Evolutionary conservation across 2,888 invertebrate genomes (phyloP).

Genomic region (Artemia sinica): DNA sequence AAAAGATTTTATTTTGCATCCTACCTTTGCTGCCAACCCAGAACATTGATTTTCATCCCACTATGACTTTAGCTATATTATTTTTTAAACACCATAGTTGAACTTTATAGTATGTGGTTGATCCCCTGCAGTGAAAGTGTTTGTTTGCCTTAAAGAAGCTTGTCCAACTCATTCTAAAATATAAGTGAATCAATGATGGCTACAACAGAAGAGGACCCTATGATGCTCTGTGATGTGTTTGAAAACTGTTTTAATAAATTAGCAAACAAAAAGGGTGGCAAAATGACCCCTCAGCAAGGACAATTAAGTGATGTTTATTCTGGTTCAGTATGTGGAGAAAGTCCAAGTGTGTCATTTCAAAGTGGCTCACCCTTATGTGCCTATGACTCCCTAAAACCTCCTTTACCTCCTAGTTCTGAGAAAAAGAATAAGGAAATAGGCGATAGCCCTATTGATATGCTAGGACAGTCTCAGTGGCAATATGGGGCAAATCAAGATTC

Average conservation of each 20-base stretch:
- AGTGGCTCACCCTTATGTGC: neutral
- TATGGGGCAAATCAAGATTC: conserved; percentile 4
- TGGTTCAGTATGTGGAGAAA: neutral
- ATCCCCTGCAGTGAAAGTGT: too few relatives aligned
- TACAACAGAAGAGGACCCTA: conserved; percentile 91
- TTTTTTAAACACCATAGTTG: too few relatives aligned
- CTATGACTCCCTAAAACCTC: neutral
- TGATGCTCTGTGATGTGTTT: conserved; percentile 95
- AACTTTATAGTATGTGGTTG: too few relatives aligned
- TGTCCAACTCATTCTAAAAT: neutral
- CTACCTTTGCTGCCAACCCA: too few relatives aligned
- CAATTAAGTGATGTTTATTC: conserved; percentile 14
- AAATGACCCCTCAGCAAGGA: conserved; percentile 18
- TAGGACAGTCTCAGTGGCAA: conserved; percentile 3
- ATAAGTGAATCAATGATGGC: conserved; percentile 52
- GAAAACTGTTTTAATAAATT: conserved; percentile 97
- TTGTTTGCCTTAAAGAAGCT: neutral
- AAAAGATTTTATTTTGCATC: too few relatives aligned
- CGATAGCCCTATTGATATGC: neutral
- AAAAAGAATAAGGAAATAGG: neutral
- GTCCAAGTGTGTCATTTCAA: neutral
- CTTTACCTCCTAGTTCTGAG: neutral
- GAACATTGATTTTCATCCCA: too few relatives aligned
- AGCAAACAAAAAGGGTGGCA: conserved; percentile 62
- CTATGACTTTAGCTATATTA: too few relatives aligned